A percentile compares a stretch with the other conserved stretches of the same genome.
Conservation (phyloP, 2,113 vertebrate species). For the Triplophysa rosa region DNA sequence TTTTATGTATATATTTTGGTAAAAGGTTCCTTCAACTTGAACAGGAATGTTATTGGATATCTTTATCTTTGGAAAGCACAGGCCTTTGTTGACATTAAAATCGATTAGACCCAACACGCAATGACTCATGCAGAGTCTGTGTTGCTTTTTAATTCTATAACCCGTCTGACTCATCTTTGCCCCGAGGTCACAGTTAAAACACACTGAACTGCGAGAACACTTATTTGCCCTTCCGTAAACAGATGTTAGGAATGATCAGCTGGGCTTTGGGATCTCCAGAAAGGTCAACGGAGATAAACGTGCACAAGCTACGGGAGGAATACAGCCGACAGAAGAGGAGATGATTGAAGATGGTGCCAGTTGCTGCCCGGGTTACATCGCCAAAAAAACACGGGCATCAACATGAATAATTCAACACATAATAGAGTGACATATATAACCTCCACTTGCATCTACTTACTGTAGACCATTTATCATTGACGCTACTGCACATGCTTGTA, state of each 20-base stretch:
- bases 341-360: constrained; percentile 22
- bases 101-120: neutral
- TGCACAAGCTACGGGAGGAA: neutral
- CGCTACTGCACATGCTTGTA: constrained; percentile 25
- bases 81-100: no score
- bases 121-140: neutral
- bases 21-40: no score
- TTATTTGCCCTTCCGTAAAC: constrained; percentile 40
- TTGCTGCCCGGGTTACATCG: neutral
- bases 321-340: neutral
- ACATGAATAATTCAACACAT: constrained; percentile 30
- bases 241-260: constrained; percentile 34
- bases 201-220: constrained; percentile 17
- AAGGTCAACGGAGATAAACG: constrained; percentile 19
- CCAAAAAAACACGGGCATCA: constrained; percentile 29
- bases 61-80: neutral
- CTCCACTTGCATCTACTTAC: constrained; percentile 38
- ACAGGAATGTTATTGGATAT: no score
- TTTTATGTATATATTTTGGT: no score
- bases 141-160: constrained; percentile 54
- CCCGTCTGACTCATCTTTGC: neutral
- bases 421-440: constrained; percentile 36
- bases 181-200: constrained; percentile 6
- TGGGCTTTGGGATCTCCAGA: constrained; percentile 8
- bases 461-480: constrained; percentile 39